Conservation (phyloP, 2,113 vertebrate genomes). For the Thalassarche chlororhynchos region DNA sequence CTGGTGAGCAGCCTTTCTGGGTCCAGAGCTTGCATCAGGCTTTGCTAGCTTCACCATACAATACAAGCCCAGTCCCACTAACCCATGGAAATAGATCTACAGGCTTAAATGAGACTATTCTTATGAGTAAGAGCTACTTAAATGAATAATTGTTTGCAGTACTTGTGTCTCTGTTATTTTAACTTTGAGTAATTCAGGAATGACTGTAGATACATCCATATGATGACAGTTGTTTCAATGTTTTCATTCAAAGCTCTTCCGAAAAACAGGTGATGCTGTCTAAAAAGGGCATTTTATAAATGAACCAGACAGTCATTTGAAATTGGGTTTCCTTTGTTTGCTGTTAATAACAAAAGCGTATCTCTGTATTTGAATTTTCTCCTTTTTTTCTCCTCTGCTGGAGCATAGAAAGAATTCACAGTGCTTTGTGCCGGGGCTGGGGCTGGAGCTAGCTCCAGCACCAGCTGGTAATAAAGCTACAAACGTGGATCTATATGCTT, state of each 20-base stretch:
- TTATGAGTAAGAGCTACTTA: slow-evolving; percentile 32
- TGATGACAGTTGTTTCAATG: slow-evolving; percentile 17
- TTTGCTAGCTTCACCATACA: not conserved
- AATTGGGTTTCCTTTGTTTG: slow-evolving; percentile 41
- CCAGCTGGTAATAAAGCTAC: not conserved
- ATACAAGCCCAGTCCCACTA: not conserved
- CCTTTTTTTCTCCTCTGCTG: not conserved
- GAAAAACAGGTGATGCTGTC: slow-evolving; percentile 23
- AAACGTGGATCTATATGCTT: not conserved
- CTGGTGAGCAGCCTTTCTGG: not conserved
- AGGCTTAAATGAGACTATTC: not conserved
- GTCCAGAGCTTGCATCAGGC: not conserved
- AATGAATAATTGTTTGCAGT: slow-evolving; percentile 29
- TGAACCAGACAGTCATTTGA: not conserved
- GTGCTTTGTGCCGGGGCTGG: not conserved
- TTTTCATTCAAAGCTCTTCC: slow-evolving; percentile 11
- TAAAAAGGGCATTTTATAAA: slow-evolving; percentile 20
- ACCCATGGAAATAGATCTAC: not conserved
- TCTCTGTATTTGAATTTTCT: not conserved
- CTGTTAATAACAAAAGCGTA: not conserved
- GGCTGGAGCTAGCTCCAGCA: not conserved
- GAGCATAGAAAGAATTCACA: not conserved
- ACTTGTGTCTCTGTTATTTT: slow-evolving; percentile 30
- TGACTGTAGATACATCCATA: slow-evolving; percentile 20
- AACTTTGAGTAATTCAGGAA: slow-evolving; percentile 63